A percentile compares a stretch with the other conserved stretches of the same genome.
Conservation (phyloP, 2,113 vertebrate genomes). For the Fregata magnificens region DNA sequence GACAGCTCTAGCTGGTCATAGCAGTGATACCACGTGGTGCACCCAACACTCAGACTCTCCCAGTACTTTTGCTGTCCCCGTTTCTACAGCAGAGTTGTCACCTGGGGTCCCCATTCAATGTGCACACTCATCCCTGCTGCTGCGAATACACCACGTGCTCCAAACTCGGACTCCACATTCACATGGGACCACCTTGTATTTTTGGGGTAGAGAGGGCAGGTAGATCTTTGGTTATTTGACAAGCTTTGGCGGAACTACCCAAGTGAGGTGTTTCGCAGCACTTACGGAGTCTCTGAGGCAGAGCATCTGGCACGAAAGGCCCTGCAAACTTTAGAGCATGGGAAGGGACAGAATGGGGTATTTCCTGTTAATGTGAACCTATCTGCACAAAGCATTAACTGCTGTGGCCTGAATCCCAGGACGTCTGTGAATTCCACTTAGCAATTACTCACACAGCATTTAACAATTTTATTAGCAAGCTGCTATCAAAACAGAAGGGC, state of each 20-base stretch:
- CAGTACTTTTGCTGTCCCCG: background rate
- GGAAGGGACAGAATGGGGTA: background rate
- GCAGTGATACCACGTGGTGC: background rate
- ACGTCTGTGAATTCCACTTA: fast-evolving
- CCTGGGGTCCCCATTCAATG: background rate
- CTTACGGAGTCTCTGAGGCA: background rate
- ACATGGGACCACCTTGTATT: background rate
- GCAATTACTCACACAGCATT: background rate
- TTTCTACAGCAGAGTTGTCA: background rate
- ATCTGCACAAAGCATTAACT: background rate
- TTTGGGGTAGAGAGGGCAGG: background rate
- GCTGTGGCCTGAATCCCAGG: background rate
- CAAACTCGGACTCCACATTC: background rate
- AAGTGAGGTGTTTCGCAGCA: background rate
- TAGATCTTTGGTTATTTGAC: background rate
- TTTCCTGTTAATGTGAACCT: background rate
- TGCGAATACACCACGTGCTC: fast-evolving
- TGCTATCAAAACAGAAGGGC: background rate
- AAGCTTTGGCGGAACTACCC: background rate
- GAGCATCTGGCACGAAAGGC: background rate
- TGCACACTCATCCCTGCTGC: background rate
- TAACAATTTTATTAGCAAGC: background rate
- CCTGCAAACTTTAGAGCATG: background rate
- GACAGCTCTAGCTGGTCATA: background rate
- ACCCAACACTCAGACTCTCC: background rate